Conservation (phyloP, 2,888 invertebrate genomes). For the Willowsia nigromaculata region DNA sequence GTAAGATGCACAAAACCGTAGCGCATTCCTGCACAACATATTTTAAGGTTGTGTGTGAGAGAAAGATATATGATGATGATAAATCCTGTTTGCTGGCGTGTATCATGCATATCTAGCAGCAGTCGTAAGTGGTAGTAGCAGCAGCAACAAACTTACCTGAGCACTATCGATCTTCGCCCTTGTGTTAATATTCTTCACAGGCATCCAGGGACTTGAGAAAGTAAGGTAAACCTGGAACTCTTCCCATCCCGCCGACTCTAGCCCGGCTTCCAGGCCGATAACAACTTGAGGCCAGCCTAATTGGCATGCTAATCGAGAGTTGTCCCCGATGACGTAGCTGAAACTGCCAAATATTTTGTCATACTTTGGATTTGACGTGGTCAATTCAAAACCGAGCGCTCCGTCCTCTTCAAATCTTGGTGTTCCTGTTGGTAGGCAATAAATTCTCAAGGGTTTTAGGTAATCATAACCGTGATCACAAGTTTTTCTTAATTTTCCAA, state of each 20-base stretch:
- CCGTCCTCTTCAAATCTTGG: constrained; percentile 78
- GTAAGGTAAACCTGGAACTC: constrained; percentile 78
- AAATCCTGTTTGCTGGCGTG: constrained; percentile 4
- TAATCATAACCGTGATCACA: background rate
- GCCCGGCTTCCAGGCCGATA: constrained; percentile 76
- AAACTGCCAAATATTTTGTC: constrained; percentile 79
- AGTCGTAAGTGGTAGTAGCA: background rate
- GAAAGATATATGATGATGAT: background rate
- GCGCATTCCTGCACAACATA: background rate
- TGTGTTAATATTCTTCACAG: constrained; percentile 77
- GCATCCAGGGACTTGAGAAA: constrained; percentile 78
- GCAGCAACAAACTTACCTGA: too few relatives aligned
- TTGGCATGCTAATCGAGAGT: constrained; percentile 78
- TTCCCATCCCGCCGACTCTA: constrained; percentile 77
- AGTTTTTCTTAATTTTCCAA: too few relatives aligned
- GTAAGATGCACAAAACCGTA: background rate
- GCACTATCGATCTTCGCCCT: constrained; percentile 77
- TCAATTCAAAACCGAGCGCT: constrained; percentile 77
- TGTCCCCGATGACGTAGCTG: constrained; percentile 78
- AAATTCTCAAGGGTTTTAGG: constrained; percentile 58
- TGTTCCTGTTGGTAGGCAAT: constrained; percentile 73
- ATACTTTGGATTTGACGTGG: constrained; percentile 78
- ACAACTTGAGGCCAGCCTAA: constrained; percentile 79
- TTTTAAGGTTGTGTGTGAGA: background rate
- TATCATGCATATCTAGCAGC: background rate